Base-by-base conservation (phyloP, 1,140 invertebrate genomes). In the Macrotrachela quadricornifera region DNA sequence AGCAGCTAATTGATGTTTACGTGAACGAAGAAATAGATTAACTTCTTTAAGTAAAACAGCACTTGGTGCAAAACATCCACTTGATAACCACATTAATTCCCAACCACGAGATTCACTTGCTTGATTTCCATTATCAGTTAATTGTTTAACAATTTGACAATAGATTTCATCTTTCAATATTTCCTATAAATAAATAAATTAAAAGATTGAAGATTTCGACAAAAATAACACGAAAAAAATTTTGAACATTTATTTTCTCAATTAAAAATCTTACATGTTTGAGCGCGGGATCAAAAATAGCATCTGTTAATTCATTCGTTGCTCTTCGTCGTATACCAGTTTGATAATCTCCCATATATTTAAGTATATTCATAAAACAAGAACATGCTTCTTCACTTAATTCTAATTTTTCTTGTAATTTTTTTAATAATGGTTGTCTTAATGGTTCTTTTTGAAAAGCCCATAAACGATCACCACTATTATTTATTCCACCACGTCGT, bases 311-410 rank as follows among this genome's bases (percentile, higher is more conserved):
- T 66, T 95, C 91, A 67, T 94, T 95, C 4, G 85, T 85, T 57
- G 83, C 78, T 46, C 88, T 56, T 38, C 55, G 58, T 36, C 41
- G 17, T 4, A 4, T 4, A 61, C 85, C 74, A 0, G 84, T 87
- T 12, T 92, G 91, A 43, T 95, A 74, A 72, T 99, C 94, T 6
- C 91, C 90, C 90, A 97, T 97, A 63, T 97, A 99, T 66, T 96
- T 96, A 12, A 97, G 74, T 45, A 76, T 87, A 53, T 87, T 83
- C 59, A 83, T 81, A 70, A 90, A 97, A 21, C 85, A 83, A 64
- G 85, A 85, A 66, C 86, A 85, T 10, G 88, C 86, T 69, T 95
- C 88, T 62, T 91, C 83, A 13, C 83, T 81, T 16, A 95, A 71
- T 67, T 95, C 90, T 63, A 95, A 87, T 70, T 94, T 95, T 44